Percentiles rank a stretch among this genome's conserved stretches.
Evolutionary conservation across 2,797 vertebrate genomes (phyloP).

Genomic region (Sciurus carolinensis): DNA sequence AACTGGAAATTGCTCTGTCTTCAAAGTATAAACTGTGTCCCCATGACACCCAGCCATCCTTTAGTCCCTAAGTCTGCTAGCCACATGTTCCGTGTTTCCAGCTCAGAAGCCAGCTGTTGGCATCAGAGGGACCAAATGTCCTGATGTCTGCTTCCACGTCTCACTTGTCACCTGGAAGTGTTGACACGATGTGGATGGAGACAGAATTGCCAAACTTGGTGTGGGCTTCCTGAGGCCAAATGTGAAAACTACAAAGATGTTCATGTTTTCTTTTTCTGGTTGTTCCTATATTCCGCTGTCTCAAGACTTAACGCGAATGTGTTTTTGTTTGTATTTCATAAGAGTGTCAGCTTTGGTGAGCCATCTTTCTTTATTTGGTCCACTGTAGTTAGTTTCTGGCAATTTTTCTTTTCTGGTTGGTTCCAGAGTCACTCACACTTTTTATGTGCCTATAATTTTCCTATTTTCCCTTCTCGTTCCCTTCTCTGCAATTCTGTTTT

Average conservation of each 20-base stretch:
- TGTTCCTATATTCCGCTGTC: not conserved
- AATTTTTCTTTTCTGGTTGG: not conserved
- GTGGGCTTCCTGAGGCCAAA: not conserved
- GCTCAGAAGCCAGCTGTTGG: not conserved
- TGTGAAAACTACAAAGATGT: not conserved
- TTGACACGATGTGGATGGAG: not conserved
- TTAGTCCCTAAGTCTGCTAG: not conserved
- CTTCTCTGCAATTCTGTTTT: slow-evolving; percentile 21
- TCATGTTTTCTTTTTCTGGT: not conserved
- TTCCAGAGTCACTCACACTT: not conserved
- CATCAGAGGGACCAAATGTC: not conserved
- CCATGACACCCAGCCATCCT: not conserved
- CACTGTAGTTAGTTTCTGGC: not conserved
- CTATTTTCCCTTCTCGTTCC: not conserved
- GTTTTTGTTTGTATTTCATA: not conserved
- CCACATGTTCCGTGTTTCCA: not conserved
- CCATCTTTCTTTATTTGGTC: slow-evolving; percentile 3
- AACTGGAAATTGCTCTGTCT: not conserved
- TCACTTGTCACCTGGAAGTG: not conserved
- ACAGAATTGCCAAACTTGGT: not conserved
- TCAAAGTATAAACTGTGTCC: not conserved
- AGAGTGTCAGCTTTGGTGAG: not conserved
- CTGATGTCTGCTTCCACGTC: not conserved
- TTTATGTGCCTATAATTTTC: not conserved
- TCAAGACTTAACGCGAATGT: not conserved